These are phyloP conservation scores for Muscicapa adusta DNA, from an alignment of 2,113 vertebrate species.

Conservation along the genomic window DNA sequence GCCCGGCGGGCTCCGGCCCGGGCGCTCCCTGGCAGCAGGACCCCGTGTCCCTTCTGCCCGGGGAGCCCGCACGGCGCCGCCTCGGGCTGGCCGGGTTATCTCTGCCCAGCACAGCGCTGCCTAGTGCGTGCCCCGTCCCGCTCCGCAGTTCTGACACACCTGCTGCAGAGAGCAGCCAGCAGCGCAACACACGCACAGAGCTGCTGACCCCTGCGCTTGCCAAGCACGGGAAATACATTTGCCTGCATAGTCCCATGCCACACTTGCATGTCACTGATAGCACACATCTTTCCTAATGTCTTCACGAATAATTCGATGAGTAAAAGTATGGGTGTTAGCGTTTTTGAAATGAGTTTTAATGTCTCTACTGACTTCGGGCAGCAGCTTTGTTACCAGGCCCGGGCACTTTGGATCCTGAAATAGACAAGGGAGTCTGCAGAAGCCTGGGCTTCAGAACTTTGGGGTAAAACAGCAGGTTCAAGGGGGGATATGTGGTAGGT, in stretches of 20 bases:
- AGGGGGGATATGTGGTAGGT: neutral
- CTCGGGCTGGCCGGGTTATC: accelerated
- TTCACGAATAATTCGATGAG: neutral
- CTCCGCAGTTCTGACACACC: accelerated
- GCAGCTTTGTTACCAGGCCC: neutral
- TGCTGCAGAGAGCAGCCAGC: neutral
- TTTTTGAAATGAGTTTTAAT: neutral
- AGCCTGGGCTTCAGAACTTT: neutral
- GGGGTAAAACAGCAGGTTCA: neutral
- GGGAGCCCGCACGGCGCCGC: too few relatives aligned
- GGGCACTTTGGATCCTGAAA: neutral
- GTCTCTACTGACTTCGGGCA: neutral
- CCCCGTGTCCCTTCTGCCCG: too few relatives aligned
- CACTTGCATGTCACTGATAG: accelerated
- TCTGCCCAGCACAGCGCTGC: neutral
- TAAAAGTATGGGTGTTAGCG: neutral
- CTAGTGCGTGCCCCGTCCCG: neutral
- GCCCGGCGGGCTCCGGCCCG: too few relatives aligned
- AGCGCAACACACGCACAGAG: too few relatives aligned
- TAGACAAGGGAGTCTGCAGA: neutral
- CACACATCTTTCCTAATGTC: neutral
- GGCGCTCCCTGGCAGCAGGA: too few relatives aligned
- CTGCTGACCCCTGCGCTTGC: accelerated
- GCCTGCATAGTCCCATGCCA: too few relatives aligned
- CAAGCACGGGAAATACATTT: accelerated